Evolutionary conservation across 2,888 invertebrate species (phyloP).

Genomic region (Bugula neritina): DNA sequence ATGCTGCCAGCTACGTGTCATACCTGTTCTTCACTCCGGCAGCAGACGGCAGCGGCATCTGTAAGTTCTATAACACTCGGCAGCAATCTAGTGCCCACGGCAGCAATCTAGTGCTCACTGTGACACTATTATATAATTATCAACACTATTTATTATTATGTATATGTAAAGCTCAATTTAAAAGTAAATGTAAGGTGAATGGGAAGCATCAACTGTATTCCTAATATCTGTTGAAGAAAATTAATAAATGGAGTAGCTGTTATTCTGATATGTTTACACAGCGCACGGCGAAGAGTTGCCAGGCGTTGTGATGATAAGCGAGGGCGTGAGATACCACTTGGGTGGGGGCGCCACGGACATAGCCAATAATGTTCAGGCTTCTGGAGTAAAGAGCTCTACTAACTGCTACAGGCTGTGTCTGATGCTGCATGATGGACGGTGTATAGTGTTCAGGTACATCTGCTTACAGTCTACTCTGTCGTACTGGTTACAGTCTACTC

Average conservation of each 20-base stretch:
- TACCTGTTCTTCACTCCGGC: neutral
- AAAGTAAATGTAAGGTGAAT: too few relatives aligned
- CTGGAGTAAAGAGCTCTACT: neutral
- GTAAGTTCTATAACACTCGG: too few relatives aligned
- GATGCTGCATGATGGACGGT: neutral
- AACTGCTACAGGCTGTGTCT: slow-evolving; percentile 11
- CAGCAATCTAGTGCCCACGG: too few relatives aligned
- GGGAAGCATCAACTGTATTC: too few relatives aligned
- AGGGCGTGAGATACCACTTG: neutral
- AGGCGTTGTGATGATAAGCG: neutral
- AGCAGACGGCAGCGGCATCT: neutral
- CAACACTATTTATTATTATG: too few relatives aligned
- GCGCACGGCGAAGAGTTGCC: neutral
- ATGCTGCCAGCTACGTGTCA: neutral
- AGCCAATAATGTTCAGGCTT: neutral
- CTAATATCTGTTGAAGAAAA: too few relatives aligned
- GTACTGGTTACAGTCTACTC: too few relatives aligned
- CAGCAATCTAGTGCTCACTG: too few relatives aligned
- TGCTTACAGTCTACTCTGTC: neutral
- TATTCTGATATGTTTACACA: too few relatives aligned
- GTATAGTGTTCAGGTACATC: slow-evolving; percentile 12
- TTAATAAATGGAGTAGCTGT: too few relatives aligned
- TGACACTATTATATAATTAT: too few relatives aligned
- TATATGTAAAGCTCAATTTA: too few relatives aligned
- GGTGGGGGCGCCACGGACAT: neutral